Conservation (phyloP, 2,797 vertebrate genomes). For the Bufotes viridis region DNA sequence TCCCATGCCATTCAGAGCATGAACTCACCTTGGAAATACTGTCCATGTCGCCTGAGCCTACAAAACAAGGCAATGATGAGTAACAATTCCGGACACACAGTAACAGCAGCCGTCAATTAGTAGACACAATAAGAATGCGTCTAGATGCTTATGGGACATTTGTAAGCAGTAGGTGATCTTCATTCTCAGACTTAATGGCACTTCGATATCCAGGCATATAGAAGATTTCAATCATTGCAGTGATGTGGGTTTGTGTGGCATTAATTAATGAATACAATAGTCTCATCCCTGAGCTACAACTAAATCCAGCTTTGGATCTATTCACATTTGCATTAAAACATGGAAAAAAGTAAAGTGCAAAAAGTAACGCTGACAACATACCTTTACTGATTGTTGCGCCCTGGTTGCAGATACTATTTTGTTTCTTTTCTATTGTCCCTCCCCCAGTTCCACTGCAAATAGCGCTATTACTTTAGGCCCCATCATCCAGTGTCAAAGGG, state of each 20-base stretch:
- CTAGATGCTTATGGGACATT: too few relatives aligned
- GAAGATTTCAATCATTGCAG: neutral
- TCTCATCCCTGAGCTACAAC: neutral
- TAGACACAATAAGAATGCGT: neutral
- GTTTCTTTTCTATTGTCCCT: too few relatives aligned
- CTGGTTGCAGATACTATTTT: too few relatives aligned
- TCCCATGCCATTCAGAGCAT: neutral
- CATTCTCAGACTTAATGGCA: neutral
- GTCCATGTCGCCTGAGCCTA: slow-evolving; percentile 98
- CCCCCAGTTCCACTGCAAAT: too few relatives aligned
- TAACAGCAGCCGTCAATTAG: neutral
- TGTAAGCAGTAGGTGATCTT: neutral
- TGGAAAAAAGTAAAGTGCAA: too few relatives aligned
- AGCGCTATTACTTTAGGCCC: too few relatives aligned
- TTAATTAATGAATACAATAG: neutral
- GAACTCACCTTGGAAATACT: slow-evolving; percentile 94
- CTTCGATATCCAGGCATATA: neutral
- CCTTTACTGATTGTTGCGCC: too few relatives aligned
- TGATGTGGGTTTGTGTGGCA: neutral
- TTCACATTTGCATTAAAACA: neutral
- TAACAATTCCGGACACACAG: neutral
- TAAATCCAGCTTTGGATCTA: neutral
- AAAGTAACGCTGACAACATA: too few relatives aligned
- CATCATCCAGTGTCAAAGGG: too few relatives aligned
- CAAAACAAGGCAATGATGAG: slow-evolving; percentile 65